Percentiles rank a stretch among this genome's conserved stretches.
These are phyloP conservation scores for Lamellibrachia luymesi DNA, from an alignment of 1,140 invertebrate genomes.

Conservation along the genomic window DNA sequence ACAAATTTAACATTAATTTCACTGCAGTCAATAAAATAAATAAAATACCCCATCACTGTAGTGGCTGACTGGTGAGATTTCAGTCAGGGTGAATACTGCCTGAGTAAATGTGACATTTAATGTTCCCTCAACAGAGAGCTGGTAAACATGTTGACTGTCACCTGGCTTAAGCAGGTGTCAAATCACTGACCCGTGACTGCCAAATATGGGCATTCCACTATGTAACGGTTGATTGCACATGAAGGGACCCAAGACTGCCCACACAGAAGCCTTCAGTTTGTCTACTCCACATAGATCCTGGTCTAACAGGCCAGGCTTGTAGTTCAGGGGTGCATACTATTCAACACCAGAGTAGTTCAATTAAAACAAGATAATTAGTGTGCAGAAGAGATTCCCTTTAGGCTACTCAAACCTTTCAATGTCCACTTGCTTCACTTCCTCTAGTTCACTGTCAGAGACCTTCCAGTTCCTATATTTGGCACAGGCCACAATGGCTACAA, in stretches of 20 bases:
- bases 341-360: background rate
- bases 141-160: background rate
- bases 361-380: slow-evolving; percentile 6
- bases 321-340: background rate
- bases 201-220: background rate
- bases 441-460: background rate
- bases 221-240: background rate
- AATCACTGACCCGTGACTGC: background rate
- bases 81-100: background rate
- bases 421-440: background rate
- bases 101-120: background rate
- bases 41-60: background rate
- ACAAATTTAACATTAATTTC: background rate
- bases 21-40: background rate
- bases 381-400: background rate
- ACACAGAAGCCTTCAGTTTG: background rate
- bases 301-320: background rate
- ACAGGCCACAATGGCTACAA: background rate
- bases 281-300: background rate
- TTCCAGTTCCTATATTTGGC: background rate
- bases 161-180: background rate
- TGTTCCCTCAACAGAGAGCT: background rate
- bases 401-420: background rate
- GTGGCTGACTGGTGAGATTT: background rate
- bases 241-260: background rate